These are phyloP conservation scores for Scylla paramamosain DNA, from an alignment of 1,140 invertebrate species.

Conservation along the genomic window DNA sequence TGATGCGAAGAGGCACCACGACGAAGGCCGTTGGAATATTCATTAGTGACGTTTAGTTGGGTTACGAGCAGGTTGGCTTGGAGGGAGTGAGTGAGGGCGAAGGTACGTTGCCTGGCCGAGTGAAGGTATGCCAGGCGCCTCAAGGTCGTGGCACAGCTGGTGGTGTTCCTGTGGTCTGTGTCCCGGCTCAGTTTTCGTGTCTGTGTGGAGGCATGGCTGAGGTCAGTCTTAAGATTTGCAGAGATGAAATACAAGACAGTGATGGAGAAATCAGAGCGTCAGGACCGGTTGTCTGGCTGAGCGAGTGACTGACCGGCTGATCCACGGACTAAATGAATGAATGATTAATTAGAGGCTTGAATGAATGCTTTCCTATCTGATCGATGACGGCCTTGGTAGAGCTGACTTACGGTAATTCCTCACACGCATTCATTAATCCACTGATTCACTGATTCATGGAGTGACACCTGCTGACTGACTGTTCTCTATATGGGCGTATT, in stretches of 20 bases:
- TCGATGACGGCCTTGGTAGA: not conserved
- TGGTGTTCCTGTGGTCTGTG: not conserved
- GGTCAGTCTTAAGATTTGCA: not conserved
- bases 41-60: not conserved
- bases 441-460: not conserved
- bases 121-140: not conserved
- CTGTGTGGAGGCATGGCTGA: not conserved
- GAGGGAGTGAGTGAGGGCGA: not conserved
- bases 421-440: not conserved
- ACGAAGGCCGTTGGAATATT: not conserved
- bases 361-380: not conserved
- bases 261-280: not conserved
- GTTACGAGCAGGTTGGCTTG: not conserved
- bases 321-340: not conserved
- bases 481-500: not conserved
- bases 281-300: not conserved
- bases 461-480: not conserved
- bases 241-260: not conserved
- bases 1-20: not conserved
- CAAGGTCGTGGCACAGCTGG: not conserved
- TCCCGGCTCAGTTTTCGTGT: not conserved
- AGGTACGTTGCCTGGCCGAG: not conserved
- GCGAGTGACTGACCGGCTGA: not conserved
- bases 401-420: not conserved
- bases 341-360: not conserved